Evolutionary conservation across 2,113 vertebrate genomes (phyloP), one percentile per base, ranked within the genome.

Genomic region (Centropristis striata): DNA sequence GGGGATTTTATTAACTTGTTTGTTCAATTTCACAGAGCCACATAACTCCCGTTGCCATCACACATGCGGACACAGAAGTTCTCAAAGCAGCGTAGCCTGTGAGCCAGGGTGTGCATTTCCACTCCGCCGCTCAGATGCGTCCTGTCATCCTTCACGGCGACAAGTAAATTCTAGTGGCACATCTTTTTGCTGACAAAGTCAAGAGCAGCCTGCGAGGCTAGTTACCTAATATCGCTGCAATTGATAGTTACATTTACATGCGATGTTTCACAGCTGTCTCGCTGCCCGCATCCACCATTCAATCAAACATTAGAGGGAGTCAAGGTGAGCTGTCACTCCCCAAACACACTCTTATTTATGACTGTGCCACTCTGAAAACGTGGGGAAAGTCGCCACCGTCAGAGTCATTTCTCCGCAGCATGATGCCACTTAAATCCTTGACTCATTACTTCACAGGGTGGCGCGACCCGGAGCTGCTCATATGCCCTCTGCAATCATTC

Each of bases 1-100:
- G 61, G 54, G 74, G 71, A 91, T 81, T 88, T 82, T 90, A 92
- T 93, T 90, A 90, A 91, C 88, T 92, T 89, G 84, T 92, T 93
- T 92, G 89, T 92, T 91, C 84, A 91, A 86, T 92, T 92, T 92
- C 88, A 77, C 72, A 85, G 60, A 75, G 83, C n/a, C 88, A 70
- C 81, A 90, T 93, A 94, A 92, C 88, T 92, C 87, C 71, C 79
- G 53, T 67, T 69, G 64, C 73, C 71, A 53, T 71, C 68, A 49
- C 82, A 73, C 53, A 64, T 49, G 47, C 53, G 7, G 74, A 71
- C 51, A 41, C 61, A 59, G 39, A 64, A 75, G 55, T 55, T 70
- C 49, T 66, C 37, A 60, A 59, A 81, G 51, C 71, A 61, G 54
- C 12, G 23, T 18, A 21, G 60, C 67, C 76, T n/a, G 80, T 76